Conservation (phyloP, 92 coral and sea anemone species). For the Epizoanthus rinbou region DNA sequence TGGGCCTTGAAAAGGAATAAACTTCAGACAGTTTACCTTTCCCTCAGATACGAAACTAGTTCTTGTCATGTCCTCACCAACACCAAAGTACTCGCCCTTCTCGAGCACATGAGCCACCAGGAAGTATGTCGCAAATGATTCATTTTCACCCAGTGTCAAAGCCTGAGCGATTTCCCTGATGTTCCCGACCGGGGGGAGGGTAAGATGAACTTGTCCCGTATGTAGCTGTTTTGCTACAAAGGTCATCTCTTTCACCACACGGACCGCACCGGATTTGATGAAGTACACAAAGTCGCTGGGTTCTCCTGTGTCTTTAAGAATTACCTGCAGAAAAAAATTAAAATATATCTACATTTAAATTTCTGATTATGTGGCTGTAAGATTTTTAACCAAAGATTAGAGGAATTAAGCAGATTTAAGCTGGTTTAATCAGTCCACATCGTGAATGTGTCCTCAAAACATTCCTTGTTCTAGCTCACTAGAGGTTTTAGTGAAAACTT, state of each 20-base stretch:
- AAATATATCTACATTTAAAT: neutral
- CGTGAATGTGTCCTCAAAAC: too few relatives aligned
- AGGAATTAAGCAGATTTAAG: too few relatives aligned
- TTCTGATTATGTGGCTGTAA: too few relatives aligned
- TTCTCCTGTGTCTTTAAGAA: slow-evolving; percentile 54
- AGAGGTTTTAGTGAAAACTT: too few relatives aligned
- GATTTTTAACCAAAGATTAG: too few relatives aligned
- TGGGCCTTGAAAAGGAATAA: too few relatives aligned
- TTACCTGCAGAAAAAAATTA: slow-evolving; percentile 43
- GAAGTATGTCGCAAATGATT: slow-evolving; percentile 55
- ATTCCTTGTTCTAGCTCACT: too few relatives aligned
- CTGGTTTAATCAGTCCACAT: too few relatives aligned
- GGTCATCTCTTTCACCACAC: slow-evolving; percentile 83
- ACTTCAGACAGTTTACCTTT: slow-evolving; percentile 59
- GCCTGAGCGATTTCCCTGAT: slow-evolving; percentile 18
- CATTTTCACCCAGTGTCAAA: slow-evolving; percentile 40
- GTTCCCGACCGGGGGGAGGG: slow-evolving; percentile 63
- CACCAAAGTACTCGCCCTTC: slow-evolving; percentile 87
- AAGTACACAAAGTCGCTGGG: slow-evolving; percentile 71
- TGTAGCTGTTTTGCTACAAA: slow-evolving; percentile 58
- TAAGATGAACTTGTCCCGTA: slow-evolving; percentile 60
- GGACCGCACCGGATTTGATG: slow-evolving; percentile 80
- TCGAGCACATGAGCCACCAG: slow-evolving; percentile 67
- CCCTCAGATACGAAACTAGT: slow-evolving; percentile 73
- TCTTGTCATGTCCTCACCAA: slow-evolving; percentile 82